Evolutionary conservation across 2,888 invertebrate genomes (phyloP).

Genomic region (Eubasilissa splendida): DNA sequence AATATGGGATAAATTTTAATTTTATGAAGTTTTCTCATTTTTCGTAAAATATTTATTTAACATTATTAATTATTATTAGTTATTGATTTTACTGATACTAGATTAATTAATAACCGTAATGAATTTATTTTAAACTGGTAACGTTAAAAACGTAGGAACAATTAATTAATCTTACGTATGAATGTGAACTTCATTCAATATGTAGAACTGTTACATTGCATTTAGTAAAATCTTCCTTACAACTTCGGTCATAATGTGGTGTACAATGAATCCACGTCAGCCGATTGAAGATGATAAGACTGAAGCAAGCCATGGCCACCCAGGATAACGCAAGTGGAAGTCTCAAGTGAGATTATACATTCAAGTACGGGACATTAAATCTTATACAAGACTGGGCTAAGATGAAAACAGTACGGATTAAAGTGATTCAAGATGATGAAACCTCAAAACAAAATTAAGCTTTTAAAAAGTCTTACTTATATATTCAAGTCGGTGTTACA

Average conservation of each 20-base stretch:
- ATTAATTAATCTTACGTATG: too few relatives aligned
- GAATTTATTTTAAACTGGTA: too few relatives aligned
- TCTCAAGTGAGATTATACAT: conserved; percentile 20
- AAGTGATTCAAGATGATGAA: conserved; percentile 6
- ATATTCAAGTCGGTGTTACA: too few relatives aligned
- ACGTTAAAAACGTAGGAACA: too few relatives aligned
- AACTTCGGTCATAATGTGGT: not conserved
- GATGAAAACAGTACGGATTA: conserved; percentile 19
- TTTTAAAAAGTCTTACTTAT: not conserved
- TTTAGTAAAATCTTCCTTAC: not conserved
- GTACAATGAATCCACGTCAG: not conserved
- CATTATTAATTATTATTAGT: too few relatives aligned
- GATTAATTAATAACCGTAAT: too few relatives aligned
- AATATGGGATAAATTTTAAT: too few relatives aligned
- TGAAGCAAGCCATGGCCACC: not conserved
- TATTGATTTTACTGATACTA: too few relatives aligned
- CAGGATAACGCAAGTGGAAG: not conserved
- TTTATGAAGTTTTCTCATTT: too few relatives aligned
- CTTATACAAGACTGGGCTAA: conserved; percentile 21
- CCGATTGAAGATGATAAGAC: conserved; percentile 6
- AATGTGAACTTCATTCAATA: too few relatives aligned
- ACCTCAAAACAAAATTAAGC: not conserved
- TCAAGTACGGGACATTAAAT: conserved; percentile 29
- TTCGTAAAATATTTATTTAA: too few relatives aligned
- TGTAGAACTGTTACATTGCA: not conserved